A percentile compares a stretch with the other conserved stretches of the same genome.
These are phyloP conservation scores for Neodontobutis hainanensis DNA, from an alignment of 2,113 vertebrate genomes.

Conservation along the genomic window DNA sequence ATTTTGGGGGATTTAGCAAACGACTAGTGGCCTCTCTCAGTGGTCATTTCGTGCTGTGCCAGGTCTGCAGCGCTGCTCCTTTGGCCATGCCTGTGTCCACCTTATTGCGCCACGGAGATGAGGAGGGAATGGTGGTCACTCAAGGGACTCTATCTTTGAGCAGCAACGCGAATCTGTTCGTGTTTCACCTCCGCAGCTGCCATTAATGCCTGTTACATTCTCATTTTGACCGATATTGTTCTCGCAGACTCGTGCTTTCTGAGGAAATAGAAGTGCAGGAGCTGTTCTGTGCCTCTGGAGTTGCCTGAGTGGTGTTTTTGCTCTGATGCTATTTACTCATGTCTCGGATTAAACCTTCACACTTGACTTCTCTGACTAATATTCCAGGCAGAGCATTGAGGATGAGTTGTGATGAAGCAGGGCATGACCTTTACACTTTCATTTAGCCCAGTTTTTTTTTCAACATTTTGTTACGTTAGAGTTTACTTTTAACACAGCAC, in stretches of 20 bases:
- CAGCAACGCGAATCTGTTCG: constrained; percentile 22
- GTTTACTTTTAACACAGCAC: no score
- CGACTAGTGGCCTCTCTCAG: not conserved
- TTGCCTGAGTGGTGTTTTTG: constrained; percentile 1
- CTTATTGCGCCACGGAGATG: constrained; percentile 74
- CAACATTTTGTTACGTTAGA: no score
- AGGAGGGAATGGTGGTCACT: constrained; percentile 40
- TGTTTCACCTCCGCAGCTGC: not conserved
- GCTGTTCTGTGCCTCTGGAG: constrained; percentile 22
- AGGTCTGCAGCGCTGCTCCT: constrained; percentile 48
- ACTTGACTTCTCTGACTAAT: no score
- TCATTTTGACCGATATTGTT: not conserved
- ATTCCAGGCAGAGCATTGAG: no score
- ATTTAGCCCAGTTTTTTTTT: no score
- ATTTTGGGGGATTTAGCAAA: not conserved
- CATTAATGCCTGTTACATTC: constrained; percentile 25
- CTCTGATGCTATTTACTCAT: no score
- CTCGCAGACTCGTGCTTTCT: constrained; percentile 4
- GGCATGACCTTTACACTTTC: no score
- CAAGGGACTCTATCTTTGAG: constrained; percentile 50
- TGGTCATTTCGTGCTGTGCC: not conserved
- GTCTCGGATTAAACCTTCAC: no score
- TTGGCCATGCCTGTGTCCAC: constrained; percentile 73
- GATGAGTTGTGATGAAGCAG: no score
- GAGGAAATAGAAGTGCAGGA: no score